A percentile compares a stretch with the other conserved stretches of the same genome.
These are phyloP conservation scores for Dilophus febrilis DNA, from an alignment of 2,888 invertebrate genomes.

Conservation along the genomic window DNA sequence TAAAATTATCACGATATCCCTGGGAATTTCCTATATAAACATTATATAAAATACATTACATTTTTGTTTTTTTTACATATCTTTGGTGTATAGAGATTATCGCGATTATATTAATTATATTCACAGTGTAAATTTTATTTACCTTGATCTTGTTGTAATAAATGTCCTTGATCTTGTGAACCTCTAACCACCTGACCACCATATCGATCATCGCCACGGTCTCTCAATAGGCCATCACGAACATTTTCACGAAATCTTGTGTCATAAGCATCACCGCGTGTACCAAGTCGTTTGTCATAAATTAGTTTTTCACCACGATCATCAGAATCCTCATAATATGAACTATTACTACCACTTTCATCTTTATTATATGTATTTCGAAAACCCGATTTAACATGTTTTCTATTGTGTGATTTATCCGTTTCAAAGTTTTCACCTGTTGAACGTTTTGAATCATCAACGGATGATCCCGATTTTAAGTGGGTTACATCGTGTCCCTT, in stretches of 20 bases:
- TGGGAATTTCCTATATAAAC: constrained; percentile 5
- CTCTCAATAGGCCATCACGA: constrained; percentile 6
- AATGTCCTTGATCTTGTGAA: constrained; percentile 6
- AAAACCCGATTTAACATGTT: constrained; percentile 50
- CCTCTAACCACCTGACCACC: constrained; percentile 6
- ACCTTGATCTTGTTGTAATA: constrained; percentile 8
- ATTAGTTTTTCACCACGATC: constrained; percentile 29
- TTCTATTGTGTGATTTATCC: constrained; percentile 43
- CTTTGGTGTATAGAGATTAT: too few relatives aligned
- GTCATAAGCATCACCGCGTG: constrained; percentile 6
- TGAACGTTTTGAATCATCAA: constrained; percentile 6
- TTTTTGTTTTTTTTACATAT: background rate
- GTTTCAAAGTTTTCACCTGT: constrained; percentile 10
- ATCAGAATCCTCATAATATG: constrained; percentile 45
- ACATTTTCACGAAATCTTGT: constrained; percentile 6
- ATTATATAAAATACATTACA: background rate
- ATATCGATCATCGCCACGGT: constrained; percentile 7
- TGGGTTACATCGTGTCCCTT: constrained; percentile 7
- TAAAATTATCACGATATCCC: constrained; percentile 6
- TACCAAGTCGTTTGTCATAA: constrained; percentile 16
- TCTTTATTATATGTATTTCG: constrained; percentile 53
- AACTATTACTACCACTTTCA: constrained; percentile 49
- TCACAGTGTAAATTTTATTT: background rate
- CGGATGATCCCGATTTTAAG: constrained; percentile 5
- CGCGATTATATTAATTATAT: too few relatives aligned